These are phyloP conservation scores for Colius striatus DNA, from an alignment of 2,113 vertebrate genomes.

Conservation along the genomic window DNA sequence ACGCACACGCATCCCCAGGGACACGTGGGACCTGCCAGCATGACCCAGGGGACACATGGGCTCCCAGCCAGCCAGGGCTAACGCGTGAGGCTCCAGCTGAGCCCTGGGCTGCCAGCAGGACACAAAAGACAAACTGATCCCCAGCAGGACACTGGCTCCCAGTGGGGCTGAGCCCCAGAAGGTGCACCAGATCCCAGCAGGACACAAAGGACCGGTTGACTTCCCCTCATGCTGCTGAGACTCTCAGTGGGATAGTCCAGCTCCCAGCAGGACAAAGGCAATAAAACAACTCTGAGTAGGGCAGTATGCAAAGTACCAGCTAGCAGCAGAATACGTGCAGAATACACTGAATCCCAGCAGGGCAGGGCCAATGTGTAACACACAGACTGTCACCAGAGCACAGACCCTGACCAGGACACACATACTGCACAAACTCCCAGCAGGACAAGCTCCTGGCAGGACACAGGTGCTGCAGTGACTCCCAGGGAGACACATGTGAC, in stretches of 20 bases:
- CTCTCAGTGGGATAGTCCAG: not conserved
- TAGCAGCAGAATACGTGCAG: not conserved
- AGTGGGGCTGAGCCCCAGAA: not conserved
- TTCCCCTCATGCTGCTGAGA: not conserved
- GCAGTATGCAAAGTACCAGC: not conserved
- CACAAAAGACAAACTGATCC: not conserved
- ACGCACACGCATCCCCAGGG: not conserved
- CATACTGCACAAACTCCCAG: accelerated
- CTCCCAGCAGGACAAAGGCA: not conserved
- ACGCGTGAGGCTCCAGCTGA: not conserved
- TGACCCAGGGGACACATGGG: not conserved
- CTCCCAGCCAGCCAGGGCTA: not conserved
- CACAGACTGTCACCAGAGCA: not conserved
- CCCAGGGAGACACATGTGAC: not conserved
- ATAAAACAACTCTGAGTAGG: not conserved
- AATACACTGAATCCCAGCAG: not conserved
- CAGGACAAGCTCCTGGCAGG: not conserved
- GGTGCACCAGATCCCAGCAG: not conserved
- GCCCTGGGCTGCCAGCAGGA: not conserved
- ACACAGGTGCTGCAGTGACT: not conserved
- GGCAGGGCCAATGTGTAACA: not conserved
- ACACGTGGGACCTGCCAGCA: not conserved
- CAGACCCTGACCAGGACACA: not conserved
- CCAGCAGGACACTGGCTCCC: not conserved
- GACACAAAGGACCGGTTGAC: not conserved